A percentile compares a stretch with the other conserved stretches of the same genome.
phyloP scores from a whole-genome alignment of 1,140 invertebrate genomes.

The Nomia melanderi region DNA sequence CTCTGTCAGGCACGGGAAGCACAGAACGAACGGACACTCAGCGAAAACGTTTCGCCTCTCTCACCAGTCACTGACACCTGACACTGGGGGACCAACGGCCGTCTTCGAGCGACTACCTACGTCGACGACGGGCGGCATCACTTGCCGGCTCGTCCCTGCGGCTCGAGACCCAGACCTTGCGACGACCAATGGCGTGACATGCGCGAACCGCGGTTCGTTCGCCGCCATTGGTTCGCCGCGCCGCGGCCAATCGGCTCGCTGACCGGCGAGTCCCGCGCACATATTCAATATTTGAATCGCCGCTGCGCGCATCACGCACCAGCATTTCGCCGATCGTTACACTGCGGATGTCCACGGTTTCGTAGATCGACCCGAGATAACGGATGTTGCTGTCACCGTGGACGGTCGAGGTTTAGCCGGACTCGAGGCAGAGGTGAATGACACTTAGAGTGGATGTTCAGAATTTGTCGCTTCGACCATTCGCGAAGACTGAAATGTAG shows the following conservation, averaged over 20 bases:
- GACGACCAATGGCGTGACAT: slow-evolving; percentile 46
- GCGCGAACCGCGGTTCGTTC: slow-evolving; percentile 27
- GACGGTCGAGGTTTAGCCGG: no score
- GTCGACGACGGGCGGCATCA: slow-evolving; percentile 52
- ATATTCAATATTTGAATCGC: slow-evolving; percentile 33
- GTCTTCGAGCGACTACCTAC: slow-evolving; percentile 67
- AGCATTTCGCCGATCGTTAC: neutral
- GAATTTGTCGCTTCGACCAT: no score
- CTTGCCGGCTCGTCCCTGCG: slow-evolving; percentile 55
- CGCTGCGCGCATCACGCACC: neutral
- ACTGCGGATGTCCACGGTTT: neutral
- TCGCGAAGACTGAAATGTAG: no score
- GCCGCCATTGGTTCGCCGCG: slow-evolving; percentile 7
- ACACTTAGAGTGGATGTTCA: no score
- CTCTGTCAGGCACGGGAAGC: slow-evolving; percentile 5
- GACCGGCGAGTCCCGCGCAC: neutral
- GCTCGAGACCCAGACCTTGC: slow-evolving; percentile 47
- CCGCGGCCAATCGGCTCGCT: neutral
- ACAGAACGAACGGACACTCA: neutral
- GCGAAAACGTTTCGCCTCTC: neutral
- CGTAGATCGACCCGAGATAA: no score
- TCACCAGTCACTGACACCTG: slow-evolving; percentile 45
- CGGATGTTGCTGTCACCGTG: no score
- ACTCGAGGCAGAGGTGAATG: no score
- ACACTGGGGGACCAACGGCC: slow-evolving; percentile 58